Conservation (phyloP, 2,797 vertebrate species). For the Xiphorhynchus erythropygius region DNA sequence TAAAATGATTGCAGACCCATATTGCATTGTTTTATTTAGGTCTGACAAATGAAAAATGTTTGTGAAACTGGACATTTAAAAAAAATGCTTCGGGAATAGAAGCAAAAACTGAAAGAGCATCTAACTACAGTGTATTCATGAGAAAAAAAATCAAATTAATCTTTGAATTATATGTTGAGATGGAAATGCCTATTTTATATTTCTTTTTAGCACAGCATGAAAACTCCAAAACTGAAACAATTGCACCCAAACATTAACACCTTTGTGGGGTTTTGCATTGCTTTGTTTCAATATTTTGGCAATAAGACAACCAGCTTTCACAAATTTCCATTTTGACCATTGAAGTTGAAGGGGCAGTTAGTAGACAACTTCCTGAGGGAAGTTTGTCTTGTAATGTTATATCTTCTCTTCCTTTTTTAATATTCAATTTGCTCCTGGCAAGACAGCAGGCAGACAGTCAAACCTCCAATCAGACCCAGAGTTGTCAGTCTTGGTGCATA, state of each 20-base stretch:
- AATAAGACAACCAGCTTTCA: background rate
- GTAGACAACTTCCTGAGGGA: background rate
- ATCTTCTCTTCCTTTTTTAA: background rate
- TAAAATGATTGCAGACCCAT: background rate
- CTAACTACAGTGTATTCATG: background rate
- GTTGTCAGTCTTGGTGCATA: background rate
- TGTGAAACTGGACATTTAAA: background rate
- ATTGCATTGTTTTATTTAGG: background rate
- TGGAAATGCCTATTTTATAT: background rate
- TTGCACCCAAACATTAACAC: background rate
- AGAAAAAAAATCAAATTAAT: background rate
- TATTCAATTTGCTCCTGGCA: background rate
- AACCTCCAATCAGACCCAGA: background rate
- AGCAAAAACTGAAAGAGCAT: background rate
- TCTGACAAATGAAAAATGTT: background rate
- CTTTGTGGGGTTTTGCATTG: accelerated
- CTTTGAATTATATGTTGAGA: background rate
- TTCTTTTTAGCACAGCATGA: background rate
- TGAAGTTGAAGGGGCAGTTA: background rate
- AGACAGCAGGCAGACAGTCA: background rate
- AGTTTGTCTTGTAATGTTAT: background rate
- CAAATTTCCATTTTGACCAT: background rate
- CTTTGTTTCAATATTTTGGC: background rate
- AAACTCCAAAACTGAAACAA: background rate
- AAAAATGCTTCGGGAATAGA: background rate